Evolutionary conservation across 2,797 vertebrate species (phyloP).

Genomic region (Poeciliopsis gracilis): DNA sequence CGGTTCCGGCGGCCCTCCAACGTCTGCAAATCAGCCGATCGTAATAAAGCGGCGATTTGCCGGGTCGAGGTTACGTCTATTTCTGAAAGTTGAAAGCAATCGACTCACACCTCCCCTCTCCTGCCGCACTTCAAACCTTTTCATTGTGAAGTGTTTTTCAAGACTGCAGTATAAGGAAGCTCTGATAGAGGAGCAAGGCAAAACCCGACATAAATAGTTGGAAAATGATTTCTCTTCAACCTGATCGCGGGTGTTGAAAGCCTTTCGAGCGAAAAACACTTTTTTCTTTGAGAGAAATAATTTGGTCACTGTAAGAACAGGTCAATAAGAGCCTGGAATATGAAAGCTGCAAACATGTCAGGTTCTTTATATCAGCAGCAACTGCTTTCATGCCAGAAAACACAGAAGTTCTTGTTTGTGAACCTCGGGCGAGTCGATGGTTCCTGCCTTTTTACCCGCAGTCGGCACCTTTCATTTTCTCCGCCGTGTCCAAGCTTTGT

Average conservation of each 20-base stretch:
- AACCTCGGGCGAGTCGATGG: not conserved
- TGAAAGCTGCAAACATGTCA: constrained; percentile 13
- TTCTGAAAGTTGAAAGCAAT: constrained; percentile 46
- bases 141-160: constrained; percentile 47
- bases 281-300: constrained; percentile 39
- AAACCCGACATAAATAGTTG: constrained; percentile 37
- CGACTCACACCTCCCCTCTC: constrained; percentile 5
- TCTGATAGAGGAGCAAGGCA: constrained; percentile 55
- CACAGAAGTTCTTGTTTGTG: not conserved
- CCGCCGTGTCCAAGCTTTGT: constrained; percentile 31
- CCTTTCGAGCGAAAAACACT: constrained; percentile 38
- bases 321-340: constrained; percentile 17
- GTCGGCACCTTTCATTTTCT: constrained; percentile 19
- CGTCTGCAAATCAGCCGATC: constrained; percentile 35
- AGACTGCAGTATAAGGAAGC: constrained; percentile 43
- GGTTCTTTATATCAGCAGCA: not conserved
- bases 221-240: constrained; percentile 48
- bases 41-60: constrained; percentile 21
- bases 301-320: not conserved
- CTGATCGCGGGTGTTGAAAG: constrained; percentile 39
- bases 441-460: not conserved
- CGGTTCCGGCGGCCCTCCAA: constrained; percentile 28
- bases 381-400: constrained; percentile 3
- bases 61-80: constrained; percentile 1
- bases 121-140: not conserved